Conservation (phyloP, 1,140 invertebrate genomes). For the Olivierus martensii region DNA sequence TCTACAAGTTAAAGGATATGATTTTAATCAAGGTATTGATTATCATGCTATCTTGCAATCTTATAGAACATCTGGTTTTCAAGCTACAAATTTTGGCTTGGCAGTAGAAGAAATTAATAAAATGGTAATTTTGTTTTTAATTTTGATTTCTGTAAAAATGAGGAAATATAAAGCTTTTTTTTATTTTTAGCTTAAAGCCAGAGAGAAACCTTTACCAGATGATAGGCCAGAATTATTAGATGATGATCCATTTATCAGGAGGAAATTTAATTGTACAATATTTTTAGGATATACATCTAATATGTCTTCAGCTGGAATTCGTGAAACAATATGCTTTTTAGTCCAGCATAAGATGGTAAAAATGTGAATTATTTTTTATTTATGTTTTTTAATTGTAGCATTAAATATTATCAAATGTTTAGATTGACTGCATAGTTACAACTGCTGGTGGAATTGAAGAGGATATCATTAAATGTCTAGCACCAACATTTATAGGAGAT, state of each 20-base stretch:
- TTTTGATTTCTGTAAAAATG: slow-evolving; percentile 21
- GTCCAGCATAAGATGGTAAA: slow-evolving; percentile 70
- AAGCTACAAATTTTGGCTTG: slow-evolving; percentile 87
- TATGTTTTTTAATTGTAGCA: background rate
- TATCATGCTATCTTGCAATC: slow-evolving; percentile 69
- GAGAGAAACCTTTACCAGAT: slow-evolving; percentile 44
- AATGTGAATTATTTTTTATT: background rate
- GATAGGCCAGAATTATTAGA: slow-evolving; percentile 49
- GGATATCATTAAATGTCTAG: slow-evolving; percentile 97
- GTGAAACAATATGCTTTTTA: slow-evolving; percentile 80
- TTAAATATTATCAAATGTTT: slow-evolving; percentile 7
- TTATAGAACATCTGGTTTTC: slow-evolving; percentile 76
- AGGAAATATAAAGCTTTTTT: background rate
- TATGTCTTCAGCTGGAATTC: slow-evolving; percentile 83
- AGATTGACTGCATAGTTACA: slow-evolving; percentile 92
- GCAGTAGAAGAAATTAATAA: slow-evolving; percentile 81
- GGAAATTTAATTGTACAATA: slow-evolving; percentile 77
- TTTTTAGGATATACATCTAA: slow-evolving; percentile 98
- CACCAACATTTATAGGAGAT: slow-evolving; percentile 82
- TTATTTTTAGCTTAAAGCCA: slow-evolving; percentile 35
- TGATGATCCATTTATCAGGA: slow-evolving; percentile 57
- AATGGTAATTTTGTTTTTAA: slow-evolving; percentile 49
- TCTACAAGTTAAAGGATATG: slow-evolving; percentile 46
- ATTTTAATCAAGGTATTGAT: slow-evolving; percentile 85
- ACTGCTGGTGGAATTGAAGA: slow-evolving; percentile 98